Percentiles rank a stretch among this genome's conserved stretches.
These are phyloP conservation scores for Microcebus jonahi DNA, from an alignment of 2,113 vertebrate species.

Conservation along the genomic window DNA sequence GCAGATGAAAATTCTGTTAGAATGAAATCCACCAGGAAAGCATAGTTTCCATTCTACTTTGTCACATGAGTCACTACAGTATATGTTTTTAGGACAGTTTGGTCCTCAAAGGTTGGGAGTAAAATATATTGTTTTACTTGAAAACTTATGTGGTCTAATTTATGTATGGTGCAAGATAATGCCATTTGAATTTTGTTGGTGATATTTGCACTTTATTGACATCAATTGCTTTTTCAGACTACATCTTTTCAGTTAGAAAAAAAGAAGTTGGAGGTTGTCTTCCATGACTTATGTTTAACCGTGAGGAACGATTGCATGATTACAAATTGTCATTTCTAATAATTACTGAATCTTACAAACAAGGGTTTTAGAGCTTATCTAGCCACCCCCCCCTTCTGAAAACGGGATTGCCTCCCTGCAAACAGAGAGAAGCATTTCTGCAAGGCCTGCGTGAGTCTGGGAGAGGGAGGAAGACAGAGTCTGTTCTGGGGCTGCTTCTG, in stretches of 20 bases:
- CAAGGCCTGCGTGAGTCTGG: neutral
- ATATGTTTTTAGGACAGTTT: neutral
- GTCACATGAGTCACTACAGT: neutral
- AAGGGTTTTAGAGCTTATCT: neutral
- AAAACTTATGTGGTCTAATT: neutral
- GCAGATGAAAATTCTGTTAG: conserved; percentile 14
- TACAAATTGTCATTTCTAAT: neutral
- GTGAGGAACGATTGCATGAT: neutral
- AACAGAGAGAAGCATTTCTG: neutral
- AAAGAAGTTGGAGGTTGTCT: neutral
- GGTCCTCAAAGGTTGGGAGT: neutral
- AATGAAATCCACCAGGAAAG: neutral
- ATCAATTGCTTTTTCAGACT: neutral
- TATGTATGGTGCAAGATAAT: neutral
- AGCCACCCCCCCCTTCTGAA: neutral
- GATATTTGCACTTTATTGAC: neutral
- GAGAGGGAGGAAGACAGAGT: neutral
- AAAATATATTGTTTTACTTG: conserved; percentile 9
- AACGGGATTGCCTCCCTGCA: neutral
- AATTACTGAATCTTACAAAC: neutral
- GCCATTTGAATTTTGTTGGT: neutral
- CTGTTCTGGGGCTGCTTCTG: neutral
- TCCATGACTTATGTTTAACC: neutral
- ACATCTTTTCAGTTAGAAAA: neutral
- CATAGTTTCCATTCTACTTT: neutral